Base-by-base conservation (phyloP, 2,888 invertebrate species). In the Drosophila picticornis region DNA sequence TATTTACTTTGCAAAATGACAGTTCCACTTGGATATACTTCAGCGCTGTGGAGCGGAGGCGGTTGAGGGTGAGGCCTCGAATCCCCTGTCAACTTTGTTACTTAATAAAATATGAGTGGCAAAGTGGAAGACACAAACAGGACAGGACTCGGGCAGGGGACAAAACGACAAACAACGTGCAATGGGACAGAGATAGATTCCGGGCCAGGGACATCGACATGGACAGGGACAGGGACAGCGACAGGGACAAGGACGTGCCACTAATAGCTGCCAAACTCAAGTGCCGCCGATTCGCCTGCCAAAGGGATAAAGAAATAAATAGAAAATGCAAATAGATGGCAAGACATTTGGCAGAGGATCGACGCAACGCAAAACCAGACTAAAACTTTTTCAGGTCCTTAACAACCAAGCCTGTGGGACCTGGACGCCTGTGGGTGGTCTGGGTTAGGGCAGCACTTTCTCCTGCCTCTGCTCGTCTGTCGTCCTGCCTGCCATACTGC, bases 81-180 rank as follows among this genome's bases (percentile, higher is more conserved):
- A 90, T 90, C 90, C 90, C 90, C 82, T 90, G 90, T 90, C 90
- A 90, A 90, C 84, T 88, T 81, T 87, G 82, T 83, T 88, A 89
- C 87, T 87, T 87, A 88, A 88, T 88, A 88, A 88, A 88, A 88
- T 88, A 88, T 88, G 88, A 88, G 87, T 87, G 84, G 78, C 82
- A 86, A 82, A 86, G 88, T 81, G 83, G 76, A 75, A 78, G 75
- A 80, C 63, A 59, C 73, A 75, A 80, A 66, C 50, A 62, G 68
- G 72, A 69, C 68, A 71, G 52, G 72, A 74, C 76, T 72, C 56
- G 48, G 59, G 56, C 40, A 69, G 27, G n/a, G 48, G 25, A 65
- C 40, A 52, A 19, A 53, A 40, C 31, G 55, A 61, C 51, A 74
- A 53, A 55, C 34, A 73, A 66, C 52, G 46, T 46, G 63, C 19